Evolutionary conservation across 2,888 invertebrate genomes (phyloP).

Genomic region (Glyphotaelius pellucidus): DNA sequence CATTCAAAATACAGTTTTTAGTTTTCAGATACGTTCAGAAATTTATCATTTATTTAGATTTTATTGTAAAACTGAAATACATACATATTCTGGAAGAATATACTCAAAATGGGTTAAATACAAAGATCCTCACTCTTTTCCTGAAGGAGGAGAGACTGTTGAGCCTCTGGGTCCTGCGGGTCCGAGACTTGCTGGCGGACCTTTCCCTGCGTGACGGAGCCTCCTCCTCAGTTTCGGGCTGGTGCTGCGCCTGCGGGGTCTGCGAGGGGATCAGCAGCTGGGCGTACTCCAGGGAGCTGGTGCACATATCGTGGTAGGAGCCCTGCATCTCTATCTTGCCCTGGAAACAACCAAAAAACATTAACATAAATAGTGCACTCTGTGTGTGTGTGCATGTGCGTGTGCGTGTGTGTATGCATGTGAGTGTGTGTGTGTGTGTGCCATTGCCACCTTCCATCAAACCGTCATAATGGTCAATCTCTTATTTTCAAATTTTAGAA

Average conservation of each 20-base stretch:
- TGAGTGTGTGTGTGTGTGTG: too few species aligned
- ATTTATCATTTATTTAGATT: too few species aligned
- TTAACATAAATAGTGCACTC: too few species aligned
- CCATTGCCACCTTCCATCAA: too few species aligned
- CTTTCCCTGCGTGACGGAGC: slow-evolving; percentile 25
- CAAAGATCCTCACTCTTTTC: slow-evolving; percentile 11
- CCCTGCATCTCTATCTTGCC: slow-evolving; percentile 59
- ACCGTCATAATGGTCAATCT: too few species aligned
- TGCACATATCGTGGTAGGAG: slow-evolving; percentile 49
- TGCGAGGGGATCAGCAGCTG: slow-evolving; percentile 44
- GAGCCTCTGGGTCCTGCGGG: neutral
- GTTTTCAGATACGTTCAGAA: too few species aligned
- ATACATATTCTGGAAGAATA: too few species aligned
- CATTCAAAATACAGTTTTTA: too few species aligned
- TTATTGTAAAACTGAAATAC: too few species aligned
- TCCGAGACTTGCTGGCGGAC: slow-evolving; percentile 13
- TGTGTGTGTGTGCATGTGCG: too few species aligned
- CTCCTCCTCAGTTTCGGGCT: slow-evolving; percentile 2
- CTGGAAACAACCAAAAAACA: slow-evolving; percentile 28
- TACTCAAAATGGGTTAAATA: neutral
- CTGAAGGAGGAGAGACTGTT: slow-evolving; percentile 33
- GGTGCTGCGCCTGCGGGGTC: neutral
- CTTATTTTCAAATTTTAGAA: too few species aligned
- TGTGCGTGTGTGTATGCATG: too few species aligned
- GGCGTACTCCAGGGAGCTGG: slow-evolving; percentile 52